Base-by-base conservation (phyloP, 2,797 vertebrate species). In the Antrozous pallidus region DNA sequence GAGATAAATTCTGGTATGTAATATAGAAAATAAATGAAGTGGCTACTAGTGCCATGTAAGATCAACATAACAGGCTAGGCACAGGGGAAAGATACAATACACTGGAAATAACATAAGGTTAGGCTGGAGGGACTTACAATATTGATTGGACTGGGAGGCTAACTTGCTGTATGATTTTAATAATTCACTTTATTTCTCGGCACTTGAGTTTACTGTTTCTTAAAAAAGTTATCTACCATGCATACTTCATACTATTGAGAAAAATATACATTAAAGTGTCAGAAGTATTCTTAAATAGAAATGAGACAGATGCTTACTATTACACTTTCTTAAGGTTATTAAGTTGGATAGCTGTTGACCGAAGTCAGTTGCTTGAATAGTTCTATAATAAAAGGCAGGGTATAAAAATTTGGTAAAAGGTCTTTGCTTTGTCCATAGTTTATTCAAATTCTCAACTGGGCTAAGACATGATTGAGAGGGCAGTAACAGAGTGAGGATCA, bases 321-420 rank as follows among this genome's bases (percentile, higher is more conserved):
- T 83, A 74, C 40, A 84, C 45, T 91, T 85, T 93, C 26, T 95
- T 96, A 82, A 82, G n/a, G 31, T 74, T 74, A 54, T 75, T 31
- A 88, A 67, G 12, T 70, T 92, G 26, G 40, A 47, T n/a, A 78
- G 26, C 8, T 88, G 51, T 83, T 94, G 63, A 87, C 38, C 7
- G 85, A 93, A 84, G 20, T 61, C 58, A 92, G 36, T 70, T 6
- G n/a, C 36, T 4, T 93, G 22, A 80, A 69, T 61, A 78, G 87
- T 92, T 92, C 26, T 12, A 3, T 88, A 54, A 36, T 82, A 45
- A 88, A 93, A 84, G 17, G 0, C 9, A 89, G 14, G 2, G 7
- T 13, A 8, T 69, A 92, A 92, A 86, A 91, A 6, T 87, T 77
- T 81, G 33, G 20, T 61, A 28, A 88, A 54, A 45, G 16, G 9